A percentile compares a stretch with the other conserved stretches of the same genome.
Conservation (phyloP, 2,888 invertebrate species). For the Drosophila nigritarsus region DNA sequence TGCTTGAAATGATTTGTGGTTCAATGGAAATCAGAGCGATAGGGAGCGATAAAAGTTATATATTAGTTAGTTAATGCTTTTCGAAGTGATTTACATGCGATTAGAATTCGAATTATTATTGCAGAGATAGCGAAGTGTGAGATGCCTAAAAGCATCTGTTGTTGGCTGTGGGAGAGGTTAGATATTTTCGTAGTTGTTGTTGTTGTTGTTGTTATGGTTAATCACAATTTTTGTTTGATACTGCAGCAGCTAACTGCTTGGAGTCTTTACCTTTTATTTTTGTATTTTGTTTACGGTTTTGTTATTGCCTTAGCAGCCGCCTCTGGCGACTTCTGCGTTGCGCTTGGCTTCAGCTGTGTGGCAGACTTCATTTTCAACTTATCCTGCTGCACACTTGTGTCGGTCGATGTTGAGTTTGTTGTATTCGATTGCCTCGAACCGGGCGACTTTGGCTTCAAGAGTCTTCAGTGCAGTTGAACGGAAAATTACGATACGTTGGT, state of each 20-base stretch:
- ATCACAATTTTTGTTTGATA: slow-evolving; percentile 10
- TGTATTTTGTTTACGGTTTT: slow-evolving; percentile 34
- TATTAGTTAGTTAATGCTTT: slow-evolving; percentile 15
- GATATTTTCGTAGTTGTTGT: slow-evolving; percentile 23
- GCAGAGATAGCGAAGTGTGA: slow-evolving; percentile 16
- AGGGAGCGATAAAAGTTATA: background rate
- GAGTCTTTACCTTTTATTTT: slow-evolving; percentile 36
- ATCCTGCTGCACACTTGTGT: slow-evolving; percentile 59
- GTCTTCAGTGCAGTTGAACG: slow-evolving; percentile 61
- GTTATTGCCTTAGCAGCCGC: slow-evolving; percentile 16
- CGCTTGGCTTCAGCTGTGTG: background rate
- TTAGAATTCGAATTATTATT: slow-evolving; percentile 24
- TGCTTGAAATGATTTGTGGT: slow-evolving; percentile 22
- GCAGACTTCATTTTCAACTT: slow-evolving; percentile 66
- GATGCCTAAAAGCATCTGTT: slow-evolving; percentile 32
- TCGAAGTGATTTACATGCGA: slow-evolving; percentile 59
- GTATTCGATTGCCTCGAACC: slow-evolving; percentile 75
- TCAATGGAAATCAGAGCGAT: slow-evolving; percentile 17
- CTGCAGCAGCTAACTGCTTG: background rate
- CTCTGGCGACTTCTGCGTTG: slow-evolving; percentile 27
- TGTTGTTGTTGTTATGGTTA: slow-evolving; percentile 40
- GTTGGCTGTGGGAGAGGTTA: slow-evolving; percentile 2
- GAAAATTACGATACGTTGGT: slow-evolving; percentile 42
- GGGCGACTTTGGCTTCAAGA: slow-evolving; percentile 68
- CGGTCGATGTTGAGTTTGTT: slow-evolving; percentile 76